A percentile compares a stretch with the other conserved stretches of the same genome.
Evolutionary conservation across 2,113 vertebrate genomes (phyloP).

Genomic region (Notothenia coriiceps): DNA sequence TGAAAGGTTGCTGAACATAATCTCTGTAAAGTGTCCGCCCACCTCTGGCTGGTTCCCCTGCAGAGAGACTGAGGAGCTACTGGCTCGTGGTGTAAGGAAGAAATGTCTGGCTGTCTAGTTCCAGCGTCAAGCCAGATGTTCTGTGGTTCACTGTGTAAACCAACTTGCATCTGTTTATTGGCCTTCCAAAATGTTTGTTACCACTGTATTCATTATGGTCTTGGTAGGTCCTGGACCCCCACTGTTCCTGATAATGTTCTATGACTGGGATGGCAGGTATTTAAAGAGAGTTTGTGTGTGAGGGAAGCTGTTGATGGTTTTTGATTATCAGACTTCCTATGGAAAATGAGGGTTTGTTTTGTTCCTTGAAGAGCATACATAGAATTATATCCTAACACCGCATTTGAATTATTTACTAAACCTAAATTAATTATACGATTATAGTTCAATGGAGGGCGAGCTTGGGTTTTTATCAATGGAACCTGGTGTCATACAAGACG

Average conservation of each 20-base stretch:
- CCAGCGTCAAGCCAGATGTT: constrained; percentile 86
- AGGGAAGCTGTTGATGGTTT: neutral
- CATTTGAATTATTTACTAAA: constrained; percentile 1
- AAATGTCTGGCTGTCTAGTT: constrained; percentile 87
- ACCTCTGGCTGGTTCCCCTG: constrained; percentile 69
- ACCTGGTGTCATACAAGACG: neutral
- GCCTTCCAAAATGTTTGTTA: constrained; percentile 88
- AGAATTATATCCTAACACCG: neutral
- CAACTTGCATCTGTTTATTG: constrained; percentile 88
- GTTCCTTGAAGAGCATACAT: neutral
- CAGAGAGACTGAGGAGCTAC: constrained; percentile 75
- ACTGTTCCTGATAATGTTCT: constrained; percentile 21
- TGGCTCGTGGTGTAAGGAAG: constrained; percentile 82
- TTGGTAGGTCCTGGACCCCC: constrained; percentile 66
- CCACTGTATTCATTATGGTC: constrained; percentile 83
- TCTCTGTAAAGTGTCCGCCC: constrained; percentile 58
- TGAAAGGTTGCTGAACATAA: constrained; percentile 62
- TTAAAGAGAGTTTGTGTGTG: neutral
- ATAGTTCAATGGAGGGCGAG: neutral
- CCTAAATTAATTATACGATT: neutral
- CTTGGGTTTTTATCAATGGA: neutral
- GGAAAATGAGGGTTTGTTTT: neutral
- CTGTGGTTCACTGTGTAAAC: constrained; percentile 87
- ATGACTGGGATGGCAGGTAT: constrained; percentile 32
- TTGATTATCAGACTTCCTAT: neutral